These are phyloP conservation scores for Poecile atricapillus DNA, from an alignment of 2,113 vertebrate genomes.

Conservation along the genomic window DNA sequence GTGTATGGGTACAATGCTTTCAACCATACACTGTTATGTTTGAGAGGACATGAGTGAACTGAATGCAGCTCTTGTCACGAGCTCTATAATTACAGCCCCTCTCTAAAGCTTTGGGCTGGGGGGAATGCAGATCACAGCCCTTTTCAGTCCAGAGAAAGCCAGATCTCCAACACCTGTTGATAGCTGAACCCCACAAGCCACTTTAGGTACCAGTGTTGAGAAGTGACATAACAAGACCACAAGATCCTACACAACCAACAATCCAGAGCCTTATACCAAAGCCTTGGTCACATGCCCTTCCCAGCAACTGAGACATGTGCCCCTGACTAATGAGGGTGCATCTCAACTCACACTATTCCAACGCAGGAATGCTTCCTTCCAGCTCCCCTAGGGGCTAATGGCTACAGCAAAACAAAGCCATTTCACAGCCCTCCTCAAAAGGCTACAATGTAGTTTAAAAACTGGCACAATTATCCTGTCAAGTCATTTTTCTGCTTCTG, in stretches of 20 bases:
- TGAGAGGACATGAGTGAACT: not conserved
- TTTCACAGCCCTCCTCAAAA: not conserved
- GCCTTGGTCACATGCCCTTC: not conserved
- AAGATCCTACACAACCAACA: not conserved
- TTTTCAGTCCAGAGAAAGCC: not conserved
- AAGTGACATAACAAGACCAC: not conserved
- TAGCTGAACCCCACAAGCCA: not conserved
- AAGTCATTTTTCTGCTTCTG: not conserved
- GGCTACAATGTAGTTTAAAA: not conserved
- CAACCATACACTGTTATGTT: not conserved
- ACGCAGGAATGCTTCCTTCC: not conserved
- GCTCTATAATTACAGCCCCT: fast-evolving
- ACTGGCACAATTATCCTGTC: not conserved
- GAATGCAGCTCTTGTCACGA: not conserved
- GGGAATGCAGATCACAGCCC: not conserved
- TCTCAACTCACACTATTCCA: not conserved
- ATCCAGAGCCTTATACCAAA: not conserved
- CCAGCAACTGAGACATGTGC: not conserved
- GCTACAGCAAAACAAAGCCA: not conserved
- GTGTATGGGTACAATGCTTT: fast-evolving
- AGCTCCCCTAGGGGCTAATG: not conserved
- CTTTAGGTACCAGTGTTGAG: not conserved
- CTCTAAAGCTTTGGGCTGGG: not conserved
- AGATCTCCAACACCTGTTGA: not conserved
- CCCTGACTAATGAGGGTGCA: not conserved